Percentiles rank a stretch among this genome's conserved stretches.
Conservation (phyloP, 30 jellyfish, hydroid and myxozoan species). For the Aurelia sp. region DNA sequence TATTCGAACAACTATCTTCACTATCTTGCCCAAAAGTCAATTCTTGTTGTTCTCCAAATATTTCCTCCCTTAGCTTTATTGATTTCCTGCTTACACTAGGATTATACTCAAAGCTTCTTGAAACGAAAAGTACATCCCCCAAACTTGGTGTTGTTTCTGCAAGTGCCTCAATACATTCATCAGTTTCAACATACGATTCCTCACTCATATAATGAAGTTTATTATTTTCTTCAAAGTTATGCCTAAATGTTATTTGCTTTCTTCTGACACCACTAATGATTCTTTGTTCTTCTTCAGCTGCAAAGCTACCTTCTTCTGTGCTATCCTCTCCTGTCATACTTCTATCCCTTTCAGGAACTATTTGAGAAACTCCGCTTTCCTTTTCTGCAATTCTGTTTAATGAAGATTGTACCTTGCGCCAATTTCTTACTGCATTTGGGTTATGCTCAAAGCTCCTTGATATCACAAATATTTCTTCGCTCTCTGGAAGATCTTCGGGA, state of each 20-base stretch:
- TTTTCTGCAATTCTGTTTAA: neutral
- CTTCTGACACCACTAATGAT: slow-evolving; percentile 6
- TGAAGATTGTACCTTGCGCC: neutral
- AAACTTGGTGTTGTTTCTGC: neutral
- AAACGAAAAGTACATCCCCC: slow-evolving; percentile 12
- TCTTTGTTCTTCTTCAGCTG: neutral
- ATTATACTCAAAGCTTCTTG: slow-evolving; percentile 34
- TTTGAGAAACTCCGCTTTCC: neutral
- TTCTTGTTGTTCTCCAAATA: neutral
- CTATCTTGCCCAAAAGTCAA: neutral
- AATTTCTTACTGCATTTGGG: neutral
- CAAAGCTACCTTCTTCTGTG: neutral
- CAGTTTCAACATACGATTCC: slow-evolving; percentile 15
- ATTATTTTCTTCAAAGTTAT: neutral
- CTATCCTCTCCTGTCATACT: no score
- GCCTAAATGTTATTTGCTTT: neutral
- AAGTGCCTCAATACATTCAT: slow-evolving; percentile 22
- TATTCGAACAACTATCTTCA: neutral
- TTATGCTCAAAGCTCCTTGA: slow-evolving; percentile 32
- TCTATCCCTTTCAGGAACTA: neutral
- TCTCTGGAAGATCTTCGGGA: slow-evolving; percentile 15
- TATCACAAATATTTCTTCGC: slow-evolving; percentile 5
- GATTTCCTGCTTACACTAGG: neutral
- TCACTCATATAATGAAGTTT: neutral
- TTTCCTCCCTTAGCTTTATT: neutral